These are phyloP conservation scores for Limnephilus auricula DNA, from an alignment of 2,888 invertebrate genomes.

Conservation along the genomic window DNA sequence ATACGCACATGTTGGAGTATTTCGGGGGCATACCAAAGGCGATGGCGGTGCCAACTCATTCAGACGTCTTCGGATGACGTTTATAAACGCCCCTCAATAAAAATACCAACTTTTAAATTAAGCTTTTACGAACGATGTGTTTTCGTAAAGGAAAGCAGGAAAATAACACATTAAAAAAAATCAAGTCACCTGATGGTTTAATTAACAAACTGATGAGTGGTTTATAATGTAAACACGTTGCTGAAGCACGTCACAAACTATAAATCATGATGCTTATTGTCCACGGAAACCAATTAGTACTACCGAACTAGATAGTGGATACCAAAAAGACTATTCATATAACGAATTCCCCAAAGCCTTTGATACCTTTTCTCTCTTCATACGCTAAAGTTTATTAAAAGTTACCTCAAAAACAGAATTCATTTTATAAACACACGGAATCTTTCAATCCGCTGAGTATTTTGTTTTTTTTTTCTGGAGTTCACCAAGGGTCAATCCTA, in stretches of 20 bases:
- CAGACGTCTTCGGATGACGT: constrained; percentile 9
- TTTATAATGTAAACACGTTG: neutral
- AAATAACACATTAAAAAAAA: neutral
- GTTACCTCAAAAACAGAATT: too few relatives aligned
- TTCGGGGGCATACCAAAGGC: constrained; percentile 8
- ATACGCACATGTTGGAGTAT: constrained; percentile 28
- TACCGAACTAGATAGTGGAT: neutral
- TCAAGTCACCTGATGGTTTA: neutral
- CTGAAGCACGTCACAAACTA: neutral
- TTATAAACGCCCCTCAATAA: neutral
- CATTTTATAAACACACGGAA: too few relatives aligned
- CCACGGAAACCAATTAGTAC: neutral
- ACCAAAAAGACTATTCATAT: too few relatives aligned
- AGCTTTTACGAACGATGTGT: neutral
- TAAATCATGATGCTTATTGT: neutral
- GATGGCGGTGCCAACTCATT: constrained; percentile 15
- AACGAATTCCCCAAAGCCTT: too few relatives aligned
- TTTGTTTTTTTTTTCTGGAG: too few relatives aligned
- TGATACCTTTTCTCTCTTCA: too few relatives aligned
- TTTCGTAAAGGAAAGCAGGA: neutral
- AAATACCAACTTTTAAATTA: neutral
- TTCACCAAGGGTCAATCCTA: too few relatives aligned
- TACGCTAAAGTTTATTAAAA: too few relatives aligned
- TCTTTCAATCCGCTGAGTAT: too few relatives aligned
- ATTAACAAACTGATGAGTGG: too few relatives aligned